Conservation (phyloP, 2,797 vertebrate species). For the Emys orbicularis region DNA sequence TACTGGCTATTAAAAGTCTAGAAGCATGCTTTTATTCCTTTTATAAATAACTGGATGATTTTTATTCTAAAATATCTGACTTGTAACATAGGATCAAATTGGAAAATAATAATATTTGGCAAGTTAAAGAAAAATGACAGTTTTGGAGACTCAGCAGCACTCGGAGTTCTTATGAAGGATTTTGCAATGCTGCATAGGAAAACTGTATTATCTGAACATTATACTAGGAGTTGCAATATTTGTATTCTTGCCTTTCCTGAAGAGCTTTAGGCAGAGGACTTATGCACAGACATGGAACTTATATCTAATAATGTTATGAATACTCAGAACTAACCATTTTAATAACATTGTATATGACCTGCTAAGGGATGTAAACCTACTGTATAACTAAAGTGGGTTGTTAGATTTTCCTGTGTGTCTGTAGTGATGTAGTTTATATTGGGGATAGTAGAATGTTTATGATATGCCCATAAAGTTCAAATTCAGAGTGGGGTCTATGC, state of each 20-base stretch:
- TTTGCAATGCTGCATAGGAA: neutral
- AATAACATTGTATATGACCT: neutral
- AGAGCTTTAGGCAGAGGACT: neutral
- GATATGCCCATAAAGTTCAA: neutral
- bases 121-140: too few species aligned
- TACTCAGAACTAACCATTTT: neutral
- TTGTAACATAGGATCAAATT: too few species aligned
- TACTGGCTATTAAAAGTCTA: too few species aligned
- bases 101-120: too few species aligned
- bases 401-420: neutral
- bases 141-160: too few species aligned
- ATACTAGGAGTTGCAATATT: neutral
- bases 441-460: too few species aligned
- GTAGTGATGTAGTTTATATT: neutral
- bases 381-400: neutral
- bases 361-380: neutral
- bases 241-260: neutral
- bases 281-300: neutral
- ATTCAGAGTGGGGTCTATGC: neutral
- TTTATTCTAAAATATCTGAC: too few species aligned
- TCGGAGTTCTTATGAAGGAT: too few species aligned
- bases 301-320: neutral
- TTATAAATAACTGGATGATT: too few species aligned
- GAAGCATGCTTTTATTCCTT: too few species aligned
- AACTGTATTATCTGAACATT: neutral